Conservation (phyloP, 2,113 vertebrate species). For the Lepisosteus oculatus region DNA sequence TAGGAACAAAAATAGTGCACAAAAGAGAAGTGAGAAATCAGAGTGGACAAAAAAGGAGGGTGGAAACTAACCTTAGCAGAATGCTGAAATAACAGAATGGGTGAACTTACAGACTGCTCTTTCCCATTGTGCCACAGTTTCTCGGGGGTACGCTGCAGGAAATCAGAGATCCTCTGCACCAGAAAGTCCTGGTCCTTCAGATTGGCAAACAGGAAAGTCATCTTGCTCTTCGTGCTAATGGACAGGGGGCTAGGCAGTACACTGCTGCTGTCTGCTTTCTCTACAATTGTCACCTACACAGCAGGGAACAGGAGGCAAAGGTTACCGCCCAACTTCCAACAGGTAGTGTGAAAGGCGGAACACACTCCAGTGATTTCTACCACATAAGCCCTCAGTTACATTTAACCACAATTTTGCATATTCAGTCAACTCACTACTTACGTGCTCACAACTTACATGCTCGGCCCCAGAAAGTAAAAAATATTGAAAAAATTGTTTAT, state of each 20-base stretch:
- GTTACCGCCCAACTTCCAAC: too few species aligned
- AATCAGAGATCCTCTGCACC: constrained; percentile 94
- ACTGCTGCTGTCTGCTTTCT: constrained; percentile 93
- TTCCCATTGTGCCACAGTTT: constrained; percentile 46
- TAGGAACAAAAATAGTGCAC: too few species aligned
- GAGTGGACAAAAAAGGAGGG: too few species aligned
- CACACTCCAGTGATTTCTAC: too few species aligned
- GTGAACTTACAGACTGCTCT: constrained; percentile 36
- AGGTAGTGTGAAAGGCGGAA: too few species aligned
- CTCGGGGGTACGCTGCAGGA: constrained; percentile 87
- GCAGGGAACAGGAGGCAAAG: constrained; percentile 5
- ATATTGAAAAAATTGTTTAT: too few species aligned
- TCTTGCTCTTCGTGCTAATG: constrained; percentile 96
- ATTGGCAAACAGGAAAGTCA: constrained; percentile 97
- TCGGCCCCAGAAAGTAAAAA: too few species aligned
- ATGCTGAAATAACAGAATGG: constrained; percentile 39
- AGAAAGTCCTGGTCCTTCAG: constrained; percentile 93
- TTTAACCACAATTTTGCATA: too few species aligned
- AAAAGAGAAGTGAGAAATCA: too few species aligned
- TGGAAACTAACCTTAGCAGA: not conserved
- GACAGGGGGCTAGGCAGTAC: constrained; percentile 92
- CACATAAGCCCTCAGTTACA: too few species aligned
- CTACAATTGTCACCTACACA: constrained; percentile 87
- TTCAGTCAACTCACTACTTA: too few species aligned
- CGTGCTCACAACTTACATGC: too few species aligned